Evolutionary conservation across 2,888 invertebrate genomes (phyloP).

Genomic region (Athalia circularis): DNA sequence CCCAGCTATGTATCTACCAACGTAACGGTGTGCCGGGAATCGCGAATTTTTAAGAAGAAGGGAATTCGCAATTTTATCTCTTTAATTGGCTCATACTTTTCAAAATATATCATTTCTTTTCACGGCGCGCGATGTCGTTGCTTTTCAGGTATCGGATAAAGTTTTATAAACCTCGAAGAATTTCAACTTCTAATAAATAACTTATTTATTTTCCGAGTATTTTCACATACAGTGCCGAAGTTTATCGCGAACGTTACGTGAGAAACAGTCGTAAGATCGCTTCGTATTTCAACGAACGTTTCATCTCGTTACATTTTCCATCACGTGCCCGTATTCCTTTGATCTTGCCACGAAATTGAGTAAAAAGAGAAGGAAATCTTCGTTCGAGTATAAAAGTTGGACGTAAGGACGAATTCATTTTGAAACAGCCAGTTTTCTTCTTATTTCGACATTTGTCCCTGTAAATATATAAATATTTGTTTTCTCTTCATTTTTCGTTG

Average conservation of each 20-base stretch:
- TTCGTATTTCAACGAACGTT: constrained; percentile 10
- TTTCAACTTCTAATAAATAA: neutral
- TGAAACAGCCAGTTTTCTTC: neutral
- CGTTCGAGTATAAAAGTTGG: neutral
- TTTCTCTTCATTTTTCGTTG: too few relatives aligned
- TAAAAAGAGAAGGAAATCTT: constrained; percentile 9
- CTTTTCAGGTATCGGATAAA: neutral
- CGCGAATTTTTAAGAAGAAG: too few relatives aligned
- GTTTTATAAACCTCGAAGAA: neutral
- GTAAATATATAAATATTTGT: too few relatives aligned
- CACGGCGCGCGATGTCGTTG: too few relatives aligned
- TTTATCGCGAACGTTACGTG: neutral
- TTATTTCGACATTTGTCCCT: neutral
- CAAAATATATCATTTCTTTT: too few relatives aligned
- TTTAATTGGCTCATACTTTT: too few relatives aligned
- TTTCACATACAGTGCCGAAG: neutral
- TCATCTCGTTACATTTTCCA: constrained; percentile 12
- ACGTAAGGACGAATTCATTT: neutral
- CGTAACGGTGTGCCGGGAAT: too few relatives aligned
- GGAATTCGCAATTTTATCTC: too few relatives aligned
- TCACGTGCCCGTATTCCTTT: neutral
- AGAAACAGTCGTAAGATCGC: neutral
- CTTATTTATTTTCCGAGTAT: neutral
- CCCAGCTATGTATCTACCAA: too few relatives aligned
- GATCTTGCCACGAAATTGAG: neutral